Evolutionary conservation across 2,113 vertebrate species (phyloP), one percentile per base, ranked within the genome.

Genomic region (Choloepus hoffmanni): DNA sequence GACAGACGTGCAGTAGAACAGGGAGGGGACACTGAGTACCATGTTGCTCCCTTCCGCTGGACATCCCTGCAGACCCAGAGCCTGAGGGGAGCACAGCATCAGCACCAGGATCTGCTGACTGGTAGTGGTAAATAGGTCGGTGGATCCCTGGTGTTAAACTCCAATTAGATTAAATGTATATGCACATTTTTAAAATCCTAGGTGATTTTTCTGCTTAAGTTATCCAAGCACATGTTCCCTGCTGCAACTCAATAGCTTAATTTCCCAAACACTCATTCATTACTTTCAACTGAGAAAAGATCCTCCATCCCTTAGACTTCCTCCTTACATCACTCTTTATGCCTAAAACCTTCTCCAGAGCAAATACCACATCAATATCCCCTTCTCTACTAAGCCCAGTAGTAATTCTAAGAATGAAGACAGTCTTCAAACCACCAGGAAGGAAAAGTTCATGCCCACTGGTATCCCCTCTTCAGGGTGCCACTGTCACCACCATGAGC

Each of bases 261-360:
- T 74, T 84, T 92, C 45, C 89, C 79, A 81, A 70, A 55, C 15
- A 45, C 50, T 45, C 68, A 24, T 36, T 82, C 65, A 60, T 90
- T 86, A 36, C 40, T 95, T 89, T 83, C 58, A 48, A 50, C 2
- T 79, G 53, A 95, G 63, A 84, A 97, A 81, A 60, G 55, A 70
- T 87, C 65, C n/a, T 72, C 40, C 24, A 62, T 60, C 45, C 13
- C 13, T 48, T 53, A 83, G 26, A 63, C 48, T 53, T 68, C 36
- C 28, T 43, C 58, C 23, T 82, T 45, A 58, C 0, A 48, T 16
- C 33, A n/a, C 48, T 91, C 78, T 65, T 67, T 67, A 73, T 11
- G 55, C 62, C 50, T 12, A 36, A 60, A 90, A 65, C 4, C 63
- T 28, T 88, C 76, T 26, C 16, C 24, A 40, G 55, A 78, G 55